Conservation (phyloP, 2,888 invertebrate species). For the Callosobruchus maculatus region DNA sequence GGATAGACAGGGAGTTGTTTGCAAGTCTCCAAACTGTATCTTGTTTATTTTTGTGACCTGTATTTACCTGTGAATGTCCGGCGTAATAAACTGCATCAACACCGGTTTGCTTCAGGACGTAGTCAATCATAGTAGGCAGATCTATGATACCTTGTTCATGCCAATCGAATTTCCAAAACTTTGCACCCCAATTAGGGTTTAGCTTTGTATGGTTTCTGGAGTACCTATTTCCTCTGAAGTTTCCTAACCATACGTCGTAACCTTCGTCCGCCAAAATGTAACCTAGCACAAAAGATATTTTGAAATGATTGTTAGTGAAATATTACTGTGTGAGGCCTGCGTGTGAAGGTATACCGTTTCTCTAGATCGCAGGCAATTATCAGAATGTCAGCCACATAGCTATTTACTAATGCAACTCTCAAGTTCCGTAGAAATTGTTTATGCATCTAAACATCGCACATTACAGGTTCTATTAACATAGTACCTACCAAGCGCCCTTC, state of each 20-base stretch:
- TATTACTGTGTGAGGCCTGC: too few relatives aligned
- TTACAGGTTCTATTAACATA: constrained; percentile 27
- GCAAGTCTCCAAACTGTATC: too few relatives aligned
- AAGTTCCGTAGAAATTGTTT: too few relatives aligned
- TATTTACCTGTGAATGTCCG: constrained; percentile 81
- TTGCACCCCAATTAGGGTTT: constrained; percentile 28
- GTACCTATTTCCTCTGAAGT: constrained; percentile 32
- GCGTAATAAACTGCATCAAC: constrained; percentile 65
- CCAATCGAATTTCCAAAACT: constrained; percentile 61
- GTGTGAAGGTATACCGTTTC: too few relatives aligned
- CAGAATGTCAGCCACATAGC: too few relatives aligned
- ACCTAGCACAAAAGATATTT: neutral
- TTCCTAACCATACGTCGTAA: constrained; percentile 39
- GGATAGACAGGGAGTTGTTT: too few relatives aligned
- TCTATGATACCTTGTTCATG: constrained; percentile 79
- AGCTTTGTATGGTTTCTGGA: constrained; percentile 28
- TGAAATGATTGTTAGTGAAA: too few relatives aligned
- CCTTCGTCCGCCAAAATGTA: constrained; percentile 36
- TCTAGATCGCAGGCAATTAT: too few relatives aligned
- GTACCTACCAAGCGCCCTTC: constrained; percentile 40
- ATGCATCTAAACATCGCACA: neutral
- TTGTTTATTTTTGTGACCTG: too few relatives aligned
- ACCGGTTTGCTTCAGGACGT: constrained; percentile 58
- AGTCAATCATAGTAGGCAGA: constrained; percentile 79
- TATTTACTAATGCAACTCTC: too few relatives aligned